Evolutionary conservation across 2,888 invertebrate genomes (phyloP).

Genomic region (Gymnoscelis rufifasciata): DNA sequence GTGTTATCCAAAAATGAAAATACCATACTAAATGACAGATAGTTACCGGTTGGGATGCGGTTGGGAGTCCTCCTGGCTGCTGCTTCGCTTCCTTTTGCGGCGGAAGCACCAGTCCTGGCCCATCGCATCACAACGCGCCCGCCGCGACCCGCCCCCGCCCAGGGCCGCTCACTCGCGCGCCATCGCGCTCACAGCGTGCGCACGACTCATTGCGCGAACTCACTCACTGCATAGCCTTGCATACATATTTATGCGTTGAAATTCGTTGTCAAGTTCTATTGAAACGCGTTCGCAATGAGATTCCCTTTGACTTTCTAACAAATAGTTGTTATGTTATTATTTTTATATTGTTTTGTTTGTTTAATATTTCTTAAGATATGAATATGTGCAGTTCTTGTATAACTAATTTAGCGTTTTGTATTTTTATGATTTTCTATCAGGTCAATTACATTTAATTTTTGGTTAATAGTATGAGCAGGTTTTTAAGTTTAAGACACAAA

Average conservation of each 20-base stretch:
- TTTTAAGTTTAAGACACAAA: too few species aligned
- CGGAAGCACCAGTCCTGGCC: slow-evolving; percentile 88
- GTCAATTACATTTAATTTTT: too few species aligned
- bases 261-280: slow-evolving; percentile 10
- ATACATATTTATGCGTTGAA: slow-evolving; percentile 10
- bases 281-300: not conserved
- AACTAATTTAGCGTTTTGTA: too few species aligned
- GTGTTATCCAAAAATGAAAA: too few species aligned
- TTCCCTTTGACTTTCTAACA: not conserved
- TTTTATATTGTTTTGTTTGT: too few species aligned
- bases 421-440: too few species aligned
- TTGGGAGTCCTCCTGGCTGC: slow-evolving; percentile 81
- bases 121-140: slow-evolving; percentile 80
- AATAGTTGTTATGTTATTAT: not conserved
- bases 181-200: slow-evolving; percentile 30
- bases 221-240: slow-evolving; percentile 11
- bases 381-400: too few species aligned
- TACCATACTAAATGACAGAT: too few species aligned
- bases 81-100: slow-evolving; percentile 84
- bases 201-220: slow-evolving; percentile 32
- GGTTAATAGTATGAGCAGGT: too few species aligned
- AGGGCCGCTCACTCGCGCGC: slow-evolving; percentile 61
- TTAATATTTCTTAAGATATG: too few species aligned
- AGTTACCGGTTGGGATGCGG: slow-evolving; percentile 79
- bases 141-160: slow-evolving; percentile 76